Evolutionary conservation across 2,113 vertebrate species (phyloP).

Genomic region (Malaclemys terrapin): DNA sequence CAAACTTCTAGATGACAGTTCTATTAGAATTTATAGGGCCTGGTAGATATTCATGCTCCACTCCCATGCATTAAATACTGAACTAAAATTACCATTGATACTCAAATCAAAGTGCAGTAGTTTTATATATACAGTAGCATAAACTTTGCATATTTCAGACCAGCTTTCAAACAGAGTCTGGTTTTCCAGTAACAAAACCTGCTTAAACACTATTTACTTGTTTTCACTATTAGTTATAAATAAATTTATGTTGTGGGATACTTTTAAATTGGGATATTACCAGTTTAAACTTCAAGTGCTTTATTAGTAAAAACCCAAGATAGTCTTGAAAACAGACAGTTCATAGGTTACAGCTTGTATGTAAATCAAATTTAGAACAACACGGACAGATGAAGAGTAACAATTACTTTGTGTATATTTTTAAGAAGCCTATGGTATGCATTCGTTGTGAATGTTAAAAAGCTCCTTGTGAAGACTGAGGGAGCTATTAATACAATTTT

Average conservation of each 20-base stretch:
- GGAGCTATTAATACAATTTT: not conserved
- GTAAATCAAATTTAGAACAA: not conserved
- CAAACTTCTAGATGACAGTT: not conserved
- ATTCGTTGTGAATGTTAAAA: not conserved
- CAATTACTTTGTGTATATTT: not conserved
- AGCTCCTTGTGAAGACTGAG: not conserved
- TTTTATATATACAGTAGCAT: not conserved
- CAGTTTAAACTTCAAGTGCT: not conserved
- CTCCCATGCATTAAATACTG: not conserved
- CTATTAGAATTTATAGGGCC: not conserved
- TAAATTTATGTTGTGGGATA: too few relatives aligned
- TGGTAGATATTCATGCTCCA: not conserved
- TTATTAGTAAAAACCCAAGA: not conserved
- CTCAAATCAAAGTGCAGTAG: not conserved
- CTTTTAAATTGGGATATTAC: accelerated
- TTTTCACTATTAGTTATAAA: not conserved
- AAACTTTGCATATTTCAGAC: not conserved
- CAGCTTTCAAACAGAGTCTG: not conserved
- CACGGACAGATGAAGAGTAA: not conserved
- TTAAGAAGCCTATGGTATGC: not conserved
- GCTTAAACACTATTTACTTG: not conserved
- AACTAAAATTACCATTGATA: not conserved
- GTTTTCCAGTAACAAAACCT: not conserved
- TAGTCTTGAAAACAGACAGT: not conserved
- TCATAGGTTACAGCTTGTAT: not conserved